phyloP scores from a whole-genome alignment of 2,888 invertebrate genomes.

The Panorpa germanica region DNA sequence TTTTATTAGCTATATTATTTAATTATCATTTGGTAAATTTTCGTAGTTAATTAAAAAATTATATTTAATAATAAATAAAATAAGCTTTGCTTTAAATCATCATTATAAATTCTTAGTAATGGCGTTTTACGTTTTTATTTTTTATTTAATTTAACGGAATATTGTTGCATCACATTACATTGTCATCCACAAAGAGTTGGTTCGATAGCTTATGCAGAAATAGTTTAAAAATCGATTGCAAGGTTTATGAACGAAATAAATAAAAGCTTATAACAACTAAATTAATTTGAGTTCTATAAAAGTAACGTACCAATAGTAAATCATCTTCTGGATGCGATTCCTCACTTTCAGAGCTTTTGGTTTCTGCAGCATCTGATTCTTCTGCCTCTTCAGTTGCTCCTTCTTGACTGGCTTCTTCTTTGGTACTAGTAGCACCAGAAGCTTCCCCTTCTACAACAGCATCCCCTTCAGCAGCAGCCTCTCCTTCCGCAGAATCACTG shows the following conservation, averaged over 20 bases:
- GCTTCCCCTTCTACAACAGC: constrained; percentile 12
- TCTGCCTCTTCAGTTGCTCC: constrained; percentile 13
- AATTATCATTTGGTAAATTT: neutral
- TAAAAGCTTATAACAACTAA: constrained; percentile 1
- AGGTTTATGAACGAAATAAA: no score
- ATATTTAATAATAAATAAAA: constrained; percentile 5
- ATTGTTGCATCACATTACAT: constrained; percentile 9
- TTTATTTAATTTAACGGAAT: neutral
- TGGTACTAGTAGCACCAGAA: constrained; percentile 12
- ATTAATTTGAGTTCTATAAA: neutral
- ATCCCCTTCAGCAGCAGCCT: constrained; percentile 12
- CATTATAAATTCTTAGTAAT: neutral
- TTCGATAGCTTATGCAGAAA: no score
- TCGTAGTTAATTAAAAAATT: constrained; percentile 3
- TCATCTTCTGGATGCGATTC: constrained; percentile 42
- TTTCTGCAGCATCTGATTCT: constrained; percentile 13
- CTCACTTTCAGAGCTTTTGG: constrained; percentile 20
- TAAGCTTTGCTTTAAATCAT: constrained; percentile 4
- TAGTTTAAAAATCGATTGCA: no score
- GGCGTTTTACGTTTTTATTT: neutral
- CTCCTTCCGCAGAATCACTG: constrained; percentile 18
- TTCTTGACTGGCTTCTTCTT: constrained; percentile 13
- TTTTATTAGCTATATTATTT: neutral
- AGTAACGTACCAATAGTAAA: constrained; percentile 31
- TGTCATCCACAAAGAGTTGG: no score